phyloP scores from a whole-genome alignment of 2,113 vertebrate genomes.

The Ovis canadensis region DNA sequence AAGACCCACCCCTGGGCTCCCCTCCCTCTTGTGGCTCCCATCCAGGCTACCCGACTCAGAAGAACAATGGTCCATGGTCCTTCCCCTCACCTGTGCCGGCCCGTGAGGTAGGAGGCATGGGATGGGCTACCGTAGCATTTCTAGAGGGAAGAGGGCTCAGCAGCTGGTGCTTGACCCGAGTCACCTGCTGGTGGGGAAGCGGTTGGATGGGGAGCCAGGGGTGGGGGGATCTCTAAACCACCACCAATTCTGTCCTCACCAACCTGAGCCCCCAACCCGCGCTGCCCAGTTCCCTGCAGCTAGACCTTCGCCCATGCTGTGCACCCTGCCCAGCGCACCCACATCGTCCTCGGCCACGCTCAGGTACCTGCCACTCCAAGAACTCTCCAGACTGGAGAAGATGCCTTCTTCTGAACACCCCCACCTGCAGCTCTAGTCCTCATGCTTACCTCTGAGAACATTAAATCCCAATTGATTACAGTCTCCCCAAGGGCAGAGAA shows the following conservation, averaged over 20 bases:
- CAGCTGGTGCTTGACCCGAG: background rate
- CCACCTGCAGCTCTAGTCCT: background rate
- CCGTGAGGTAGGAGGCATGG: background rate
- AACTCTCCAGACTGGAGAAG: background rate
- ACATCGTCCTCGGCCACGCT: background rate
- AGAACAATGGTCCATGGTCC: background rate
- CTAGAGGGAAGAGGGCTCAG: background rate
- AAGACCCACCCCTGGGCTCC: background rate
- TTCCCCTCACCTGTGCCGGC: background rate
- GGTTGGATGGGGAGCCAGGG: background rate
- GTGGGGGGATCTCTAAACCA: background rate
- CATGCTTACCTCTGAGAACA: background rate
- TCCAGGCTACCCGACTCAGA: background rate
- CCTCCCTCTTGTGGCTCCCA: background rate
- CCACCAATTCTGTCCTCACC: background rate
- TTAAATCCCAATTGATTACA: background rate
- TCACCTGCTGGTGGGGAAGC: background rate
- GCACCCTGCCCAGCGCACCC: background rate
- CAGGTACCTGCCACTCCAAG: background rate
- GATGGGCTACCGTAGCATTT: too few species aligned
- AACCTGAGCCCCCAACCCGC: background rate
- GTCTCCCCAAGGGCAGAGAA: background rate
- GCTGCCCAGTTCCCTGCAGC: background rate
- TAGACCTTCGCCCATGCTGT: background rate
- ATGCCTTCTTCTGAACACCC: background rate